Percentiles rank a stretch among this genome's conserved stretches.
Conservation (phyloP, 2,113 vertebrate species). For the Pungitius pungitius region DNA sequence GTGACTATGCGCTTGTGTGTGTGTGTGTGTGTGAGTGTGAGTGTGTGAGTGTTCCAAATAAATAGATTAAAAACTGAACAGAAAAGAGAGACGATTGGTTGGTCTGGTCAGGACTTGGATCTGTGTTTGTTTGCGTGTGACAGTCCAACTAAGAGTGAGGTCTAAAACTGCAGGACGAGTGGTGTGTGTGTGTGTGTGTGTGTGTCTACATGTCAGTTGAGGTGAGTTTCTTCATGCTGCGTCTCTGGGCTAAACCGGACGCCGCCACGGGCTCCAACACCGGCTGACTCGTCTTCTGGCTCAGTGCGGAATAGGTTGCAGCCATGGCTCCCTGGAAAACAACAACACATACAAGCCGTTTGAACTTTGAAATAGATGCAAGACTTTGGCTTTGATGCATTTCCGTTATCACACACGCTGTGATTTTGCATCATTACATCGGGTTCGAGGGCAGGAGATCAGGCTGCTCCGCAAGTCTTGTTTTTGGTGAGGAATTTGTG, state of each 20-base stretch:
- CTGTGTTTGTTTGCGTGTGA: slow-evolving; percentile 28
- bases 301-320: slow-evolving; percentile 92
- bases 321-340: slow-evolving; percentile 89
- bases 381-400: neutral
- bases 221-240: slow-evolving; percentile 97
- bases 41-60: slow-evolving; percentile 61
- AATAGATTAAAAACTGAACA: slow-evolving; percentile 51
- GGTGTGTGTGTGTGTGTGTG: slow-evolving; percentile 32
- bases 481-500: neutral
- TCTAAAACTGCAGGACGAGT: slow-evolving; percentile 41
- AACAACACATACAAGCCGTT: neutral
- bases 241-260: slow-evolving; percentile 94
- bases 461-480: neutral
- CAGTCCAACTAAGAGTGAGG: slow-evolving; percentile 54
- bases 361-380: neutral
- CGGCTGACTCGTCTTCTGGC: slow-evolving; percentile 93
- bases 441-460: neutral
- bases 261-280: slow-evolving; percentile 95
- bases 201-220: slow-evolving; percentile 92
- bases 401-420: neutral
- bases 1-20: slow-evolving; percentile 39
- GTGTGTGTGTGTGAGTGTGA: slow-evolving; percentile 34
- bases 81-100: slow-evolving; percentile 59
- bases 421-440: neutral
- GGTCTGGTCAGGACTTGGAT: slow-evolving; percentile 65